Conservation (phyloP, 2,888 invertebrate species). For the Blastobasis lacticolella region DNA sequence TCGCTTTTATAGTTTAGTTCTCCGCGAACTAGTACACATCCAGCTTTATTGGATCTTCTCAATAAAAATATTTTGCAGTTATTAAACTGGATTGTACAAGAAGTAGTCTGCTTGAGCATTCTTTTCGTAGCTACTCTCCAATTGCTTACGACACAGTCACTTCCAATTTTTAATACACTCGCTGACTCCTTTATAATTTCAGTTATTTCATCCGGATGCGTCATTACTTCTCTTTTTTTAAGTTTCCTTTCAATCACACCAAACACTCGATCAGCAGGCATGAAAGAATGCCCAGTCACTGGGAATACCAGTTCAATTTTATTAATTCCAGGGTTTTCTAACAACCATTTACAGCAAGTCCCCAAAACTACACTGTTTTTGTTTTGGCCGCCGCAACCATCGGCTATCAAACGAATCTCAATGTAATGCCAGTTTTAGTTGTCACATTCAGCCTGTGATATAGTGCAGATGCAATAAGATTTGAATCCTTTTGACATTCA, state of each 20-base stretch:
- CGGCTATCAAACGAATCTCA: conserved; percentile 20
- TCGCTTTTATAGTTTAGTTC: background rate
- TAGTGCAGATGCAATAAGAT: conserved; percentile 27
- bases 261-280: conserved; percentile 26
- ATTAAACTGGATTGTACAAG: conserved; percentile 1
- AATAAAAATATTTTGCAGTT: conserved; percentile 5
- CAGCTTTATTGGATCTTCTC: conserved; percentile 5
- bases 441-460: conserved; percentile 14
- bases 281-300: conserved; percentile 23
- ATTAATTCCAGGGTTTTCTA: conserved; percentile 8
- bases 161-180: background rate
- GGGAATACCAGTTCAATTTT: conserved; percentile 21
- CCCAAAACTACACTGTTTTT: conserved; percentile 21
- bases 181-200: background rate
- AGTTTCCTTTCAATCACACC: conserved; percentile 21
- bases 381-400: conserved; percentile 31
- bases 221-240: conserved; percentile 12
- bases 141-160: background rate
- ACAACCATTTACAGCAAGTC: conserved; percentile 13
- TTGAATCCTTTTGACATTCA: conserved; percentile 24
- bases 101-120: conserved; percentile 1
- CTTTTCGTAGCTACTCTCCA: conserved; percentile 1
- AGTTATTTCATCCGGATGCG: background rate
- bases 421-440: conserved; percentile 4
- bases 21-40: conserved; percentile 4